phyloP scores from a whole-genome alignment of 2,797 vertebrate genomes.

The Caiman crocodilus region DNA sequence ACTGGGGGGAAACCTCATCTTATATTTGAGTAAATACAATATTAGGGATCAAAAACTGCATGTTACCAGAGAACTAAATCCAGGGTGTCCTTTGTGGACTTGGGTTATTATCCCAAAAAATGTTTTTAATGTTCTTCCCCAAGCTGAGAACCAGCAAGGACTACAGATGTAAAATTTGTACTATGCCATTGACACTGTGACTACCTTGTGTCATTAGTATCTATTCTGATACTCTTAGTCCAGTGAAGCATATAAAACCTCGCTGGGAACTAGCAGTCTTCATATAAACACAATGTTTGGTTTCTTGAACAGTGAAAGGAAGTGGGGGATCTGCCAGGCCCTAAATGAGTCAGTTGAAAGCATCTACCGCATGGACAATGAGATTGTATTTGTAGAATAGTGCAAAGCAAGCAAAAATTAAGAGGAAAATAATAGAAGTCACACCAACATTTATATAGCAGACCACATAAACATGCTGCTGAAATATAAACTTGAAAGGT shows the following conservation, averaged over 20 bases:
- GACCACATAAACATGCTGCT: conserved; percentile 7
- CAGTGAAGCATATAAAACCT: neutral
- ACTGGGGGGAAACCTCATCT: too few relatives aligned
- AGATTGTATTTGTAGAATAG: neutral
- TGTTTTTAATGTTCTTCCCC: neutral
- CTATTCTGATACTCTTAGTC: neutral
- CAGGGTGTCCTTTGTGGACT: too few relatives aligned
- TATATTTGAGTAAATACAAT: too few relatives aligned
- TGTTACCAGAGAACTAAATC: too few relatives aligned
- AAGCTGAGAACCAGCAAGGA: neutral
- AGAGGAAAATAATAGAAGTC: neutral
- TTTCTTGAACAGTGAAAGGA: neutral
- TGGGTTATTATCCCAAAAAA: too few relatives aligned
- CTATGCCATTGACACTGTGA: neutral
- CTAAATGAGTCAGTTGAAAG: neutral
- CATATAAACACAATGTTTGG: neutral
- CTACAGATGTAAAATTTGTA: neutral
- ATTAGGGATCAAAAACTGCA: too few relatives aligned
- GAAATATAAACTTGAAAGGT: conserved; percentile 70
- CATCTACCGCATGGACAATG: neutral
- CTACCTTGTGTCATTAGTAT: neutral
- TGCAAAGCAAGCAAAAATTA: neutral
- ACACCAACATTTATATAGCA: neutral
- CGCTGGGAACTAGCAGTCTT: neutral
- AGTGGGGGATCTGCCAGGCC: neutral